Conservation (phyloP, 2,888 invertebrate species). For the Tiliacea aurago region DNA sequence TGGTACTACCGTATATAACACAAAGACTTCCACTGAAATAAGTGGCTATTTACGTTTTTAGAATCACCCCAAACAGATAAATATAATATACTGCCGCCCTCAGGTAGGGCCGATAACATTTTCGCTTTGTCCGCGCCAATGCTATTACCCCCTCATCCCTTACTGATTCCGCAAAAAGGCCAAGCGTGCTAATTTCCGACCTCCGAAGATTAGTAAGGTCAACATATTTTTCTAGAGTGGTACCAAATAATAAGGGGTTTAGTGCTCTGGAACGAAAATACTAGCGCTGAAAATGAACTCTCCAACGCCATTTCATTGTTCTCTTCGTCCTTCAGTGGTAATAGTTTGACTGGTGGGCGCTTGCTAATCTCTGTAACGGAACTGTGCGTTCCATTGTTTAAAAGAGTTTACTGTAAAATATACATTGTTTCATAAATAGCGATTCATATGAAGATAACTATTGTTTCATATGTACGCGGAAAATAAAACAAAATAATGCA, state of each 20-base stretch:
- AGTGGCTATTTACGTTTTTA: constrained; percentile 4
- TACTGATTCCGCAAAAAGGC: constrained; percentile 47
- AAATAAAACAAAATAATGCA: background rate
- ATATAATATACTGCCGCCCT: constrained; percentile 8
- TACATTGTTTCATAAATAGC: background rate
- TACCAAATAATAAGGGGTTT: constrained; percentile 27
- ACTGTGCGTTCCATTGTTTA: background rate
- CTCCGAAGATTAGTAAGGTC: constrained; percentile 50
- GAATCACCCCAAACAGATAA: constrained; percentile 12
- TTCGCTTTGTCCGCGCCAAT: constrained; percentile 41
- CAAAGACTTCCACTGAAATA: background rate
- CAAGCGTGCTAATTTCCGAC: constrained; percentile 55
- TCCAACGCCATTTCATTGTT: background rate
- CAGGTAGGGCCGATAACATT: constrained; percentile 41
- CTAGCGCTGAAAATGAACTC: constrained; percentile 15
- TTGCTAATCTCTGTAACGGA: background rate
- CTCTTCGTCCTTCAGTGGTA: background rate
- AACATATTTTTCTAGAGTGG: constrained; percentile 38
- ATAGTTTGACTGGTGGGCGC: background rate
- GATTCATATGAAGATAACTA: background rate
- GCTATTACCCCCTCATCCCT: constrained; percentile 36
- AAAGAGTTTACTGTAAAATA: background rate
- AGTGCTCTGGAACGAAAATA: constrained; percentile 14
- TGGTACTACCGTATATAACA: background rate
- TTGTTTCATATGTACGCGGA: background rate